Evolutionary conservation across 1,140 invertebrate species (phyloP).

Genomic region (Rhopalosiphum padi): DNA sequence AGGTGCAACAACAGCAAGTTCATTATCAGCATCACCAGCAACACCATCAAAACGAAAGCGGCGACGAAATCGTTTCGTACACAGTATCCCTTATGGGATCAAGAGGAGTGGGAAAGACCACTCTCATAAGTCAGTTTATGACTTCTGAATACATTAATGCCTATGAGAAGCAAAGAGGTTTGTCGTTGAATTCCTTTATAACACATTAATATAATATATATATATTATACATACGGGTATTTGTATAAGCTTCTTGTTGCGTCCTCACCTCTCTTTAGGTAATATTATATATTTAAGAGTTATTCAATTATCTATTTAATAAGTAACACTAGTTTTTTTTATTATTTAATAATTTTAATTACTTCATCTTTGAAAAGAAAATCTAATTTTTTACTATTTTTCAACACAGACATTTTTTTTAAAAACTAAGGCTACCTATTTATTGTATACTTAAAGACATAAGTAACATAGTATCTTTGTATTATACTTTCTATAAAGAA

Average conservation of each 20-base stretch:
- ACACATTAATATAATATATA: background rate
- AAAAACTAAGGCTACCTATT: background rate
- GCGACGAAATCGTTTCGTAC: constrained; percentile 69
- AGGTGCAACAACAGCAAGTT: background rate
- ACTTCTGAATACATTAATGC: constrained; percentile 94
- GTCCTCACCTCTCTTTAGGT: background rate
- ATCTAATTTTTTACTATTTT: background rate
- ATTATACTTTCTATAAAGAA: background rate
- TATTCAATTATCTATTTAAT: background rate
- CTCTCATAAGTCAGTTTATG: constrained; percentile 90
- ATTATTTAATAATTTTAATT: background rate
- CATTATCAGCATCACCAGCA: constrained; percentile 61
- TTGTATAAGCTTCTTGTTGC: background rate
- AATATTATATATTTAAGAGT: background rate
- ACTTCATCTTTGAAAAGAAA: background rate
- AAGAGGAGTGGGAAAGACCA: constrained; percentile 88
- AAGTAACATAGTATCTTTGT: no score
- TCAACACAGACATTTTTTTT: background rate
- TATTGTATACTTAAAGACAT: background rate
- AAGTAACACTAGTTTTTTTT: background rate
- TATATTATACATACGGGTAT: background rate
- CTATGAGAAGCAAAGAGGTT: constrained; percentile 71
- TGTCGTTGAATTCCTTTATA: background rate
- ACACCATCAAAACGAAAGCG: constrained; percentile 62
- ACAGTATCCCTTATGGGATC: constrained; percentile 84